Percentiles rank a stretch among this genome's conserved stretches.
These are phyloP conservation scores for Protobothrops mucrosquamatus DNA, from an alignment of 2,113 vertebrate species.

Conservation along the genomic window DNA sequence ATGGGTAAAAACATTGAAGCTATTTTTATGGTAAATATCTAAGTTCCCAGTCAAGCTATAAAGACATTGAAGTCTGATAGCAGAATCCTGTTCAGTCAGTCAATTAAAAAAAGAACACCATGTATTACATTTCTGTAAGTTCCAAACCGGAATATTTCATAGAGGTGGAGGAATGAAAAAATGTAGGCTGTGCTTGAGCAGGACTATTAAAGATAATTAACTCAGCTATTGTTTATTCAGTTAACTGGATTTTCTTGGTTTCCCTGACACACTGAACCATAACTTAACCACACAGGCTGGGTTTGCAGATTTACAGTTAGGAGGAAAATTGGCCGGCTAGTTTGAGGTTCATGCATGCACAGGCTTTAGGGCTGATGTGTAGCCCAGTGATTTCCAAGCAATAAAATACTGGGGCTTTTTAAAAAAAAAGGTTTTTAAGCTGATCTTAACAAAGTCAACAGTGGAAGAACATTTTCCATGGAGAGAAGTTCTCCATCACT, in stretches of 20 bases:
- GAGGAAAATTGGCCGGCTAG: background rate
- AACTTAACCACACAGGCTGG: background rate
- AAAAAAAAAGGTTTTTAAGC: background rate
- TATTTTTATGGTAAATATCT: constrained; percentile 8
- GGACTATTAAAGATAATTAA: background rate
- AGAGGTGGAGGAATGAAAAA: background rate
- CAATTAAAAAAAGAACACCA: background rate
- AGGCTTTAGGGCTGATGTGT: background rate
- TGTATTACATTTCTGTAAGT: background rate
- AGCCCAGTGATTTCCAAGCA: background rate
- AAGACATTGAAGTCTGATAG: background rate
- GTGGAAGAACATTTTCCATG: background rate
- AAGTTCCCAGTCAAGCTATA: background rate
- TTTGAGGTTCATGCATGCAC: background rate
- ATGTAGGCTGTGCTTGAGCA: background rate
- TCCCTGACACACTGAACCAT: background rate
- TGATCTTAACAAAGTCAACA: background rate
- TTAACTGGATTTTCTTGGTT: background rate
- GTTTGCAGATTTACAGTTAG: background rate
- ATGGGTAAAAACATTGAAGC: background rate
- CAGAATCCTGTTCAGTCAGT: background rate
- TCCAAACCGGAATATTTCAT: background rate
- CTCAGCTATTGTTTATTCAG: background rate
- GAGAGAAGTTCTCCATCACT: background rate
- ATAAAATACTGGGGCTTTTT: background rate